phyloP scores from a whole-genome alignment of 2,113 vertebrate species.

The Myotis brandtii region DNA sequence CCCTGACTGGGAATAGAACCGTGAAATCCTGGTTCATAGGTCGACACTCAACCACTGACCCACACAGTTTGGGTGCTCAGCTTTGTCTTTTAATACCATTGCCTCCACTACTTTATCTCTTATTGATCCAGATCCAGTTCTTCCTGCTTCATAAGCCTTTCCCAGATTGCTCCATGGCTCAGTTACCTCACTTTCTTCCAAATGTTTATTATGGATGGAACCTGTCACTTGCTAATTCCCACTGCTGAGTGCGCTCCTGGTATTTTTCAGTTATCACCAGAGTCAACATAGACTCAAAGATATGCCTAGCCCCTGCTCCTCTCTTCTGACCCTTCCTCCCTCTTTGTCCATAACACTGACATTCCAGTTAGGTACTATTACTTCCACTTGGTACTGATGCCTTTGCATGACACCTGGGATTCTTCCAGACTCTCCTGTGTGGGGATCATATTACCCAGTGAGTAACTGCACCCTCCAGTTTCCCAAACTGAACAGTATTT shows the following conservation, averaged over 20 bases:
- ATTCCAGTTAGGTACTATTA: background rate
- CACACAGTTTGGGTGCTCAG: background rate
- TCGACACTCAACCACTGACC: too few species aligned
- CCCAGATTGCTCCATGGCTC: background rate
- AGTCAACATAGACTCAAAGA: background rate
- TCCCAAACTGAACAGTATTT: background rate
- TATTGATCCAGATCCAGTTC: background rate
- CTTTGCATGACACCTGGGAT: background rate
- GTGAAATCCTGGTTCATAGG: too few species aligned
- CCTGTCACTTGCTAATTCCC: background rate
- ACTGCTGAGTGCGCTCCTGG: background rate
- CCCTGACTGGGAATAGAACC: too few species aligned
- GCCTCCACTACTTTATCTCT: background rate
- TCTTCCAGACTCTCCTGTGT: background rate
- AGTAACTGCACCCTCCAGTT: background rate
- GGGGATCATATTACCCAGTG: background rate
- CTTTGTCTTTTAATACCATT: background rate
- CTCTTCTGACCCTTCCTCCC: background rate
- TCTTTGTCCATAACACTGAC: background rate
- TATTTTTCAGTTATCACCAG: background rate
- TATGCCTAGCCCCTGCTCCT: too few species aligned
- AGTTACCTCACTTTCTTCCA: background rate
- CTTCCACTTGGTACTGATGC: too few species aligned
- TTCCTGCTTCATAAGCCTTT: background rate
- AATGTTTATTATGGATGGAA: background rate